phyloP scores from a whole-genome alignment of 2,888 invertebrate genomes.

The Abrostola tripartita region DNA sequence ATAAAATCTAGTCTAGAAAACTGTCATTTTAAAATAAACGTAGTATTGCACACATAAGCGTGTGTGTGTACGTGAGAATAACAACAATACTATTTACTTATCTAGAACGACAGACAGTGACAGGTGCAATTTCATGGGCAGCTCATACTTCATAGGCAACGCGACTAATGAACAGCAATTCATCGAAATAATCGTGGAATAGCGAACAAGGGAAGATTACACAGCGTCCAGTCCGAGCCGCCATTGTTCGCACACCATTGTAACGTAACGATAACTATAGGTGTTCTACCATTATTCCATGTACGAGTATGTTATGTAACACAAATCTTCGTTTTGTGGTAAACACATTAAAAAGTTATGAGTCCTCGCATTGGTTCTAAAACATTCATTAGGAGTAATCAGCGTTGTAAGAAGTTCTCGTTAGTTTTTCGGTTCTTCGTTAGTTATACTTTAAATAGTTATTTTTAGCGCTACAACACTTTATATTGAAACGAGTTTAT shows the following conservation, averaged over 20 bases:
- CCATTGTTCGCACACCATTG: constrained; percentile 57
- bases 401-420: not conserved
- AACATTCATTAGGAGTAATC: not conserved
- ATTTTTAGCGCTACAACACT: no score
- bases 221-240: constrained; percentile 28
- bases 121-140: constrained; percentile 14
- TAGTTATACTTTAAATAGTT: no score
- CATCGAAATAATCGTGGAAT: constrained; percentile 26
- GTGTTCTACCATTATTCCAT: constrained; percentile 23
- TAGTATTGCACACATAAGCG: not conserved
- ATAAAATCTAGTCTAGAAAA: no score
- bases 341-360: constrained; percentile 4
- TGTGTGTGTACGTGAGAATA: not conserved
- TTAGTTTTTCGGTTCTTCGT: not conserved
- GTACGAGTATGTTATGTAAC: constrained; percentile 19
- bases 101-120: constrained; percentile 1
- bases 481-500: no score
- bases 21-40: no score
- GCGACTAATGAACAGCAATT: constrained; percentile 29
- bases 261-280: constrained; percentile 47
- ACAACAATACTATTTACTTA: not conserved
- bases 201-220: constrained; percentile 39
- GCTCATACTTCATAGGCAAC: constrained; percentile 1
- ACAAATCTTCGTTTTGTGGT: constrained; percentile 5
- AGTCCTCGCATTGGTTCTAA: not conserved